Evolutionary conservation across 2,888 invertebrate genomes (phyloP).

Genomic region (Trissolcus japonicus): DNA sequence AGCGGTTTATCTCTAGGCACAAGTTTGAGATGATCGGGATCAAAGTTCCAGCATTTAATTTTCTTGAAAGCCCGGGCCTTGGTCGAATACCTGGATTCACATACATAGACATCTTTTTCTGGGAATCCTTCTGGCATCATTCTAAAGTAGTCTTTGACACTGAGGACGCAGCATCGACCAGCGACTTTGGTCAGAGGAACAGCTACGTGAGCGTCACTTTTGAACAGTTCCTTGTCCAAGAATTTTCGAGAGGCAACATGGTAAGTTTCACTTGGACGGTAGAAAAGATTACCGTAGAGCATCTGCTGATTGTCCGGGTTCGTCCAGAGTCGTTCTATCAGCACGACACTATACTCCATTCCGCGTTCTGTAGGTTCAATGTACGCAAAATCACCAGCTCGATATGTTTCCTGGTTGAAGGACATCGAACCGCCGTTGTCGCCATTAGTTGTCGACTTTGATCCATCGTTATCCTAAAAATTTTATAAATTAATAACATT

Average conservation of each 20-base stretch:
- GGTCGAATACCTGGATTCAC: conserved; percentile 95
- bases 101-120: conserved; percentile 96
- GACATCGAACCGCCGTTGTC: conserved; percentile 81
- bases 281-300: conserved; percentile 94
- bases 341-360: conserved; percentile 87
- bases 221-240: conserved; percentile 96
- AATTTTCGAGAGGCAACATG: conserved; percentile 97
- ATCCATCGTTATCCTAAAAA: conserved; percentile 65
- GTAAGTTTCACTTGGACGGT: conserved; percentile 95
- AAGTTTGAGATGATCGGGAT: conserved; percentile 81
- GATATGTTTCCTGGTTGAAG: conserved; percentile 86
- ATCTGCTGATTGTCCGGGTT: conserved; percentile 88
- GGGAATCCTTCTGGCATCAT: conserved; percentile 89
- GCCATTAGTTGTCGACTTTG: conserved; percentile 67
- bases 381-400: conserved; percentile 95
- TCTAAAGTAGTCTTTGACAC: conserved; percentile 95
- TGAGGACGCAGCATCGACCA: conserved; percentile 95
- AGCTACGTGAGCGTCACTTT: conserved; percentile 91
- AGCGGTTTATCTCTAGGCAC: conserved; percentile 84
- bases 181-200: conserved; percentile 90
- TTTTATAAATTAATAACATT: too few species aligned
- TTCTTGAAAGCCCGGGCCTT: conserved; percentile 93
- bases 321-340: conserved; percentile 93
- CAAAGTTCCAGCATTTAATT: conserved; percentile 88
- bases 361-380: conserved; percentile 82